phyloP scores from a whole-genome alignment of 2,888 invertebrate species.

The Xanthorhoe designata region DNA sequence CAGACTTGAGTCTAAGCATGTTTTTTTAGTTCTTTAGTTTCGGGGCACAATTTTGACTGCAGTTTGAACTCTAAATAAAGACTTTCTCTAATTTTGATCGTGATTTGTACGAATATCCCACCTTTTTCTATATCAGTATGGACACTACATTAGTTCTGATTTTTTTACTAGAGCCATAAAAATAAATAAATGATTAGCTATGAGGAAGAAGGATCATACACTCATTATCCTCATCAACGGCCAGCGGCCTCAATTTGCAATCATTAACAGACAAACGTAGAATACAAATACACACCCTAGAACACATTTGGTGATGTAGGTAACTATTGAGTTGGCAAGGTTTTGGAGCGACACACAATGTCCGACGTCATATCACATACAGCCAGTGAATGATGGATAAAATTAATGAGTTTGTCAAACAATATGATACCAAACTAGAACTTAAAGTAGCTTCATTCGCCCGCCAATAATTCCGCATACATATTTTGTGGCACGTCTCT shows the following conservation, averaged over 20 bases:
- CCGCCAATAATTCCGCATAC: neutral
- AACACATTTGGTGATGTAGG: conserved; percentile 50
- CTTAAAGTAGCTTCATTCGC: neutral
- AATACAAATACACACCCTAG: conserved; percentile 35
- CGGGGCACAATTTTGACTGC: no score
- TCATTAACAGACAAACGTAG: conserved; percentile 27
- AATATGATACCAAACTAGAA: neutral
- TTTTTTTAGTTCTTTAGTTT: no score
- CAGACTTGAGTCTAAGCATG: no score
- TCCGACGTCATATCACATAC: conserved; percentile 56
- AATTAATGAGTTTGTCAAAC: neutral
- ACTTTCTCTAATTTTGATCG: no score
- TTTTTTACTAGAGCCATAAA: no score
- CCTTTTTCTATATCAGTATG: no score
- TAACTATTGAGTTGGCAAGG: conserved; percentile 59
- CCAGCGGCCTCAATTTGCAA: conserved; percentile 17
- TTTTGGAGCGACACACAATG: conserved; percentile 56
- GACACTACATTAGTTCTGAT: no score
- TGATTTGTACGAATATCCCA: no score
- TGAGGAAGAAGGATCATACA: neutral
- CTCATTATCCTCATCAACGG: conserved; percentile 12
- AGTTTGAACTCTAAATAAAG: no score
- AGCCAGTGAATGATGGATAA: conserved; percentile 16
- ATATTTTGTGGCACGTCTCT: no score
- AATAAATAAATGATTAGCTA: neutral